Percentiles rank a stretch among this genome's conserved stretches.
Conservation (phyloP, 2,888 invertebrate species). For the Scaptomyza cyrtandrae region DNA sequence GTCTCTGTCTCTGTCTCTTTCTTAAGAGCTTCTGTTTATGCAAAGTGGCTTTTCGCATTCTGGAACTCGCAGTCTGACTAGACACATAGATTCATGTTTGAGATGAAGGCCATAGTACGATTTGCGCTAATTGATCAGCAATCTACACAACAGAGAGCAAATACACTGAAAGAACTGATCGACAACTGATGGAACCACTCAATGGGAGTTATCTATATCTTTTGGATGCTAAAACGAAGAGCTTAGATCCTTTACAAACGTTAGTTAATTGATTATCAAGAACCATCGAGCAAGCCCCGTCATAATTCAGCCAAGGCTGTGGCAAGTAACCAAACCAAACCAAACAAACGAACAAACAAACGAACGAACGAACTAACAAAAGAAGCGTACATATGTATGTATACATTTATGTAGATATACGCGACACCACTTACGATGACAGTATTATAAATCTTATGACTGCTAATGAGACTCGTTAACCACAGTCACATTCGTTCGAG, state of each 20-base stretch:
- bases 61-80: slow-evolving; percentile 29
- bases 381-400: slow-evolving; percentile 24
- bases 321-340: too few species aligned
- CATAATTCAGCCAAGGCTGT: slow-evolving; percentile 44
- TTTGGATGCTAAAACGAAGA: too few species aligned
- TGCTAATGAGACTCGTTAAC: slow-evolving; percentile 61
- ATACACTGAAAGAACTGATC: slow-evolving; percentile 38
- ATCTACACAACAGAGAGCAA: slow-evolving; percentile 36
- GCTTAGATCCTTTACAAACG: too few species aligned
- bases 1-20: not conserved
- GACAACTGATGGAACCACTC: not conserved
- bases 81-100: slow-evolving; percentile 20
- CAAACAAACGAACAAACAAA: slow-evolving; percentile 33
- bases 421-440: slow-evolving; percentile 30
- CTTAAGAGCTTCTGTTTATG: slow-evolving; percentile 14
- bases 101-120: slow-evolving; percentile 53
- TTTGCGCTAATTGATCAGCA: slow-evolving; percentile 58
- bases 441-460: slow-evolving; percentile 62
- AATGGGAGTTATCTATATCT: too few species aligned
- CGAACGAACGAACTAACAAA: slow-evolving; percentile 47
- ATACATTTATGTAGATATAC: not conserved
- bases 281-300: slow-evolving; percentile 10
- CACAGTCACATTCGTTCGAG: slow-evolving; percentile 29
- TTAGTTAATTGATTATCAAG: not conserved
- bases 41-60: slow-evolving; percentile 39